phyloP scores from a whole-genome alignment of 1,140 invertebrate species.

The Pygmarrhopalites habei region DNA sequence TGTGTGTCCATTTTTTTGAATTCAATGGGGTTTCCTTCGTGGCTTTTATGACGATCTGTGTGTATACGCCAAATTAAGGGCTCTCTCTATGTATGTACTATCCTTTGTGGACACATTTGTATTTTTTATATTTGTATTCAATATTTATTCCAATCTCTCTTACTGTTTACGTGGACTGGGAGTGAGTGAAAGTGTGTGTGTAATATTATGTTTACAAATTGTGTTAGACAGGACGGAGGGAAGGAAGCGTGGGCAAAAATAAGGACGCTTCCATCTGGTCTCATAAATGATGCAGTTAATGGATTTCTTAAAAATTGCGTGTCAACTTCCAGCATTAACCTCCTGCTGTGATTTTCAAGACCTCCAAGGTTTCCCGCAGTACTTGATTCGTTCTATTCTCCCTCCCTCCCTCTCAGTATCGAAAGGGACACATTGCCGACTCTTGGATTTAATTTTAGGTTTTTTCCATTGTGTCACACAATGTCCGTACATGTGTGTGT shows the following conservation, averaged over 20 bases:
- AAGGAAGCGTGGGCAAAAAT: conserved; percentile 1
- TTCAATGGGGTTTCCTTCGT: no score
- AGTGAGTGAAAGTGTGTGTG: no score
- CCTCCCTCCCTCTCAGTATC: no score
- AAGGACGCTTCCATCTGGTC: not conserved
- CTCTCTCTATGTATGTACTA: not conserved
- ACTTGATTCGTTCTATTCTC: not conserved
- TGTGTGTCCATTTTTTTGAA: not conserved
- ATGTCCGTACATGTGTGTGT: no score
- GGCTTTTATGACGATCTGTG: no score
- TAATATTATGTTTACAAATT: not conserved
- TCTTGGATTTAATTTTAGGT: no score
- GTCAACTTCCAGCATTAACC: conserved; percentile 24
- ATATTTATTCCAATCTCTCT: no score
- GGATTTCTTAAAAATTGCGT: conserved; percentile 24
- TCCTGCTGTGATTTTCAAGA: conserved; percentile 23
- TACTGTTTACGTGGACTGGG: no score
- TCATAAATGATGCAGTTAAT: conserved; percentile 6
- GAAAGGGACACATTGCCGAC: no score
- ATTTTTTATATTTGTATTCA: no score
- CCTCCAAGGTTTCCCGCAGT: conserved; percentile 20
- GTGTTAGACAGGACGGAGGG: not conserved
- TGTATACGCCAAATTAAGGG: no score
- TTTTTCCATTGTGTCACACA: no score
- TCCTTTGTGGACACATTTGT: not conserved